Conservation (phyloP, 2,797 vertebrate species). For the Coracias cyanogaster region DNA sequence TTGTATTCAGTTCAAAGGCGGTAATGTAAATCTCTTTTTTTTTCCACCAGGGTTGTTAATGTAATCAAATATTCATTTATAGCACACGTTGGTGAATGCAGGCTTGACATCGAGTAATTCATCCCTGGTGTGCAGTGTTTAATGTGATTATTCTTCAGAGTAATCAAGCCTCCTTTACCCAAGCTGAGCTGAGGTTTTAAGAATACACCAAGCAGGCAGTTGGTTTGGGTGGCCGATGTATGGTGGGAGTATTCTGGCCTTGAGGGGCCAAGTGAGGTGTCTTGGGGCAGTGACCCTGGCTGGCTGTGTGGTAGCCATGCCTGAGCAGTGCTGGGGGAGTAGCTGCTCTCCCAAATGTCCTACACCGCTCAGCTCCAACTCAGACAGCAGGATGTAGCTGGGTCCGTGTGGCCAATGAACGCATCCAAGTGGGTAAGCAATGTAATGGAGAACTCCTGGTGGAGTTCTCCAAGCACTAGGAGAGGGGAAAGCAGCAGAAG, state of each 20-base stretch:
- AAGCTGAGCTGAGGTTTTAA: neutral
- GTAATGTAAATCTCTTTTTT: neutral
- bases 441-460: neutral
- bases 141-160: neutral
- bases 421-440: neutral
- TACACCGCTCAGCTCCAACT: neutral
- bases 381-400: neutral
- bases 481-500: neutral
- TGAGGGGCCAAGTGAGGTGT: neutral
- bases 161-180: neutral
- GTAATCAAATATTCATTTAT: slow-evolving; percentile 2
- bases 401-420: neutral
- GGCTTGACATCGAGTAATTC: neutral
- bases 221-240: neutral
- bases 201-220: neutral
- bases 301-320: neutral
- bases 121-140: neutral
- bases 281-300: neutral
- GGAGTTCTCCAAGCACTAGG: neutral
- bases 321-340: neutral
- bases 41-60: neutral
- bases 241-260: neutral
- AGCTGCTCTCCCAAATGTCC: neutral
- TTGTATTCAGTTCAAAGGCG: neutral
- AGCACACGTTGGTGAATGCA: neutral